Evolutionary conservation across 2,113 vertebrate species (phyloP).

Genomic region (Archilochus colubris): DNA sequence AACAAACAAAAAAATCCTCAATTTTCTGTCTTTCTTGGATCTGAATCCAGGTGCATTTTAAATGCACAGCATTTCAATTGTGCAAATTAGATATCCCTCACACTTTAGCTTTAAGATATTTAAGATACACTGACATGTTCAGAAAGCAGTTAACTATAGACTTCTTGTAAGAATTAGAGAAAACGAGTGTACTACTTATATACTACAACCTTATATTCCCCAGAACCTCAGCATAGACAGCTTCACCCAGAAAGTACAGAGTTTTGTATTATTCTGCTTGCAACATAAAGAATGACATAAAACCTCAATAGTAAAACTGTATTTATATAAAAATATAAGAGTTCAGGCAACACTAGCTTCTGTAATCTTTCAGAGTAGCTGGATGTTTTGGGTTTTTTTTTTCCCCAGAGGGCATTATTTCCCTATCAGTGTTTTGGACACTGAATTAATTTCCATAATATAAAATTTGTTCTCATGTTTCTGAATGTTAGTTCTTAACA

Average conservation of each 20-base stretch:
- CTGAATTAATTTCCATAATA: background rate
- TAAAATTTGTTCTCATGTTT: background rate
- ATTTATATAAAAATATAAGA: background rate
- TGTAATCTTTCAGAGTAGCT: background rate
- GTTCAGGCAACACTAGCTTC: background rate
- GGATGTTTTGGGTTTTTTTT: too few relatives aligned
- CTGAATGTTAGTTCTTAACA: background rate
- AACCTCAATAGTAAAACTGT: background rate
- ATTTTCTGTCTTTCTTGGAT: background rate
- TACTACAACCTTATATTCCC: fast-evolving
- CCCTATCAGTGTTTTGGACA: background rate
- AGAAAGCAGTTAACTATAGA: background rate
- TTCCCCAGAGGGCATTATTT: background rate
- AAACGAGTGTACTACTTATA: background rate
- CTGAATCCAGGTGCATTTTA: background rate
- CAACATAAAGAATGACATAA: background rate
- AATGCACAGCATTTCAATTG: background rate
- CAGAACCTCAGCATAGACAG: fast-evolving
- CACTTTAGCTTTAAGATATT: background rate
- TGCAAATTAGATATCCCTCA: background rate
- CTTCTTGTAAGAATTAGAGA: background rate
- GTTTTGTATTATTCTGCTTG: background rate
- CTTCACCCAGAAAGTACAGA: background rate
- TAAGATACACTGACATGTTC: background rate
- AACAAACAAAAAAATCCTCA: background rate